Percentiles rank a stretch among this genome's conserved stretches.
Conservation (phyloP, 2,797 vertebrate genomes). For the Hybognathus amarus region DNA sequence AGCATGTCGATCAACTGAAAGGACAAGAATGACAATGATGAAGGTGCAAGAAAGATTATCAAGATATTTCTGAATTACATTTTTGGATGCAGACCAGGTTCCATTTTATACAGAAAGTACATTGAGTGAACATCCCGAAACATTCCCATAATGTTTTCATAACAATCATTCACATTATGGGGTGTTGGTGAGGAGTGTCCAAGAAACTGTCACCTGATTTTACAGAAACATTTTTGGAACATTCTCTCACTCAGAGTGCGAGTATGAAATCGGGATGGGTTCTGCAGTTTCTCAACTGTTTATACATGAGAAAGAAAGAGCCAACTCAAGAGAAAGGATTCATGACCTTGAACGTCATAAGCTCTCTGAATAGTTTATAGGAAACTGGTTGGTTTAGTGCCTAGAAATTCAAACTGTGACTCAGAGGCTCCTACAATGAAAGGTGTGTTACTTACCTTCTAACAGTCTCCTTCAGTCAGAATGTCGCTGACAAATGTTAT, state of each 20-base stretch:
- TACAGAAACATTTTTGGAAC: background rate
- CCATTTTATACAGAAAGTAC: background rate
- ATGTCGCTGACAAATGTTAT: conserved; percentile 13
- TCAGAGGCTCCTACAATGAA: conserved; percentile 26
- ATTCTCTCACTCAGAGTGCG: background rate
- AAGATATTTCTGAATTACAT: background rate
- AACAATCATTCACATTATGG: background rate
- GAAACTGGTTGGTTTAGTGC: conserved; percentile 41
- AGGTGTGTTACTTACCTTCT: conserved; percentile 12
- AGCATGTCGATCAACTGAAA: background rate
- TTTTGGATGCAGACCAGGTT: background rate
- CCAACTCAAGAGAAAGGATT: background rate
- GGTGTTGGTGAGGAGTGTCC: conserved; percentile 21
- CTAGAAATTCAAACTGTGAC: conserved; percentile 32
- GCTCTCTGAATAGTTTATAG: background rate
- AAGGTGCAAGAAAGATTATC: background rate
- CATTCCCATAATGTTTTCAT: background rate
- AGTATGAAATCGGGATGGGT: background rate
- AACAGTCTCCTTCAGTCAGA: conserved; percentile 22
- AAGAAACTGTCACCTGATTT: background rate
- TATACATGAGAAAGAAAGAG: background rate
- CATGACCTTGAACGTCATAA: background rate
- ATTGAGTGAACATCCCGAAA: background rate
- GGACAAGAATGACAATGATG: background rate
- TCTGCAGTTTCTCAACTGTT: background rate